These are phyloP conservation scores for Strigamia maritima DNA, from an alignment of 2,888 invertebrate genomes.

Conservation along the genomic window DNA sequence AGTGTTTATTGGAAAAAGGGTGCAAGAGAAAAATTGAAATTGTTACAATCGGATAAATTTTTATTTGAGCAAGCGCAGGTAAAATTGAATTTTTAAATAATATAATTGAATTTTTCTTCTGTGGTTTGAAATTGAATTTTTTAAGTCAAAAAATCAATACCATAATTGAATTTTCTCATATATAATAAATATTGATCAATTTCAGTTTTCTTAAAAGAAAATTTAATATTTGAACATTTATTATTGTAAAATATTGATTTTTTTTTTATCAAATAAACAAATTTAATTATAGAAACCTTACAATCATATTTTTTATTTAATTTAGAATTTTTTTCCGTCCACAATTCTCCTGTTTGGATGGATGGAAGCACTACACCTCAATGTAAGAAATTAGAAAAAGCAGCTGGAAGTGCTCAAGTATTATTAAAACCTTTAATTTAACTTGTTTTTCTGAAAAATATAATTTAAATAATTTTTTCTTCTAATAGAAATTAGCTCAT, in stretches of 20 bases:
- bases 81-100: neutral
- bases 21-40: slow-evolving; percentile 63
- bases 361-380: slow-evolving; percentile 77
- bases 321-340: slow-evolving; percentile 66
- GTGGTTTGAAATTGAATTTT: too few species aligned
- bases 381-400: slow-evolving; percentile 74
- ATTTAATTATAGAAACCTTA: too few species aligned
- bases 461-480: neutral
- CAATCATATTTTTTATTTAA: too few species aligned
- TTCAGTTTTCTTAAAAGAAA: too few species aligned
- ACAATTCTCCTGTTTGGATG: slow-evolving; percentile 93
- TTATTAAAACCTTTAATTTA: slow-evolving; percentile 10
- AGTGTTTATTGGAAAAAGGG: slow-evolving; percentile 91
- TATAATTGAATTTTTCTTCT: neutral
- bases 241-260: too few species aligned
- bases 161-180: too few species aligned
- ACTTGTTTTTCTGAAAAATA: neutral
- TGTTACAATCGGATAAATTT: slow-evolving; percentile 69
- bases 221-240: too few species aligned
- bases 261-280: too few species aligned
- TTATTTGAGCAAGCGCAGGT: slow-evolving; percentile 78
- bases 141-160: too few species aligned
- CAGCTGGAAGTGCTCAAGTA: slow-evolving; percentile 74
- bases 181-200: too few species aligned
- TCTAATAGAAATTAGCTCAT: slow-evolving; percentile 66